Base-by-base conservation (phyloP, 2,888 invertebrate genomes). In the Anarsia innoxiella region DNA sequence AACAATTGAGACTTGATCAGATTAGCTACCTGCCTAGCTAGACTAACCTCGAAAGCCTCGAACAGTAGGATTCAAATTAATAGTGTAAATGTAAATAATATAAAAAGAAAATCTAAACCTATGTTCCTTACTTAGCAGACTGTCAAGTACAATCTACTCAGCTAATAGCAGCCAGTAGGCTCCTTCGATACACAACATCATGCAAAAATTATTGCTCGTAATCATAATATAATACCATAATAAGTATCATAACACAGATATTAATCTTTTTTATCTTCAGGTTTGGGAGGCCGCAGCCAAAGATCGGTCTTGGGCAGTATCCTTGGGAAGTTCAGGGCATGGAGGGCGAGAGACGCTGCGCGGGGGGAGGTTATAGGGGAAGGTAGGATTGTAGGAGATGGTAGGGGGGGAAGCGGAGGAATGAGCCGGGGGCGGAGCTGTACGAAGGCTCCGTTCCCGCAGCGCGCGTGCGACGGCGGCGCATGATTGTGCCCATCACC, bases 391-490 rank as follows among this genome's bases (percentile, higher is more conserved):
- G 4, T 12, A 8, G 15, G 26, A 11, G 3, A 13, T 12, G 6
- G 59, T 51, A 2, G 59, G 52, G 0, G 59, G 14, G 46, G 41
- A n/a, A 56, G 40, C 3, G 49, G 37, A 5, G 41, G 41, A 30
- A 53, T 51, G 9, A 48, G 42, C 42, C 77, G 64, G 10, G 82
- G 83, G 16, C 74, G 69, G n/a, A 84, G 66, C 52, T 77, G 77
- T 8, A 84, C 82, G 49, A 83, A 83, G 15, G 82, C 78, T 2
- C 84, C 84, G 50, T 83, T 82, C 2, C 83, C 83, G 43, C 77
- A 82, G n/a, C 83, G 75, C 10, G 82, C 83, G 48, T 84, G 82
- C 1, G 79, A 79, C 0, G 84, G 84, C 10, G 82, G 80, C 19
- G 77, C 70, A 51, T 84, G 84, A 46, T 83, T 83, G 46, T 83